phyloP scores from a whole-genome alignment of 2,113 vertebrate species.

The Gasterosteus aculeatus region DNA sequence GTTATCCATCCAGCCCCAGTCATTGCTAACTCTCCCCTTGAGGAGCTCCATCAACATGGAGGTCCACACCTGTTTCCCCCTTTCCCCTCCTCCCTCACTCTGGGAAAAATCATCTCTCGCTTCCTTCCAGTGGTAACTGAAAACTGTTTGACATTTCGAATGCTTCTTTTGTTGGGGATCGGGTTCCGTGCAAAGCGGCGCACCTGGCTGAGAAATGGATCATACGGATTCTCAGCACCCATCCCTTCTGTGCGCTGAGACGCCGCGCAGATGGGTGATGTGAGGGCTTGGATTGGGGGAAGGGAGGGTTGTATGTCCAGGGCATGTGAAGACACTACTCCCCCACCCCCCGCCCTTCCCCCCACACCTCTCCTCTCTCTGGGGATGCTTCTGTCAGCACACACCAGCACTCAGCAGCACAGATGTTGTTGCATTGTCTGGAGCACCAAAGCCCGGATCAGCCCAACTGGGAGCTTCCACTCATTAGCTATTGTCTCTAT shows the following conservation, averaged over 20 bases:
- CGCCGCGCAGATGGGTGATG: constrained; percentile 64
- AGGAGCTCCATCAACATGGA: constrained; percentile 72
- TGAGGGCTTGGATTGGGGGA: constrained; percentile 52
- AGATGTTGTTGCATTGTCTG: constrained; percentile 83
- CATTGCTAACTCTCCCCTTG: constrained; percentile 70
- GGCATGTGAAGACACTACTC: constrained; percentile 67
- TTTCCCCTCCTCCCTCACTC: constrained; percentile 32
- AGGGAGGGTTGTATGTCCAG: constrained; percentile 67
- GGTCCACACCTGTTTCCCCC: constrained; percentile 74
- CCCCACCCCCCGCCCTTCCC: not conserved
- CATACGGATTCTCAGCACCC: constrained; percentile 11
- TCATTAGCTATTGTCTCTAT: constrained; percentile 77
- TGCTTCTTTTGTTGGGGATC: constrained; percentile 63
- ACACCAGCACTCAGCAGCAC: constrained; percentile 72
- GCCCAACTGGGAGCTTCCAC: constrained; percentile 75
- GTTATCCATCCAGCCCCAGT: constrained; percentile 74
- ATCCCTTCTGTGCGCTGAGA: constrained; percentile 50
- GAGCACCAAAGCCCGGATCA: constrained; percentile 70
- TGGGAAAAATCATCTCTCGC: constrained; percentile 64
- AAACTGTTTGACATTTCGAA: constrained; percentile 76
- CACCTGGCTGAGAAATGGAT: constrained; percentile 68
- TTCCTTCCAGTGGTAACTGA: constrained; percentile 67
- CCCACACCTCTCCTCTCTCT: constrained; percentile 41
- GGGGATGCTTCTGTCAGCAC: constrained; percentile 76
- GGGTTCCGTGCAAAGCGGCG: constrained; percentile 48